phyloP scores from a whole-genome alignment of 2,113 vertebrate species.

The Phrynosoma blainvillii region DNA sequence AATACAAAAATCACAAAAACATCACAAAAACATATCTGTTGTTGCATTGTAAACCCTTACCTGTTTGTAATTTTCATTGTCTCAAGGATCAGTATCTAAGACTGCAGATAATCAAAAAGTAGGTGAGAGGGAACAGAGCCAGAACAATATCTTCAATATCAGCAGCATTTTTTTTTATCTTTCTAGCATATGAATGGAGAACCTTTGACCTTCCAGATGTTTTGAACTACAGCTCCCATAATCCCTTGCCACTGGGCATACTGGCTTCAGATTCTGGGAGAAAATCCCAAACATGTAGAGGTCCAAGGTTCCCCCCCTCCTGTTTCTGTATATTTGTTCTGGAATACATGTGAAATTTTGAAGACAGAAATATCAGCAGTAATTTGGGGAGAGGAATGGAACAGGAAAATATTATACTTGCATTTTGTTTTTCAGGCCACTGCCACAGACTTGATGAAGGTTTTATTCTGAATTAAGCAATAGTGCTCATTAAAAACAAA shows the following conservation, averaged over 20 bases:
- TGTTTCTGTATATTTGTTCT: too few relatives aligned
- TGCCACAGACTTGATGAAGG: background rate
- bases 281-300: background rate
- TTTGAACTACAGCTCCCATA: background rate
- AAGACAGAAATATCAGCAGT: constrained; percentile 13
- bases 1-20: background rate
- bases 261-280: background rate
- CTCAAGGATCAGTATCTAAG: constrained; percentile 13
- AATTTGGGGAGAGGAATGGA: background rate
- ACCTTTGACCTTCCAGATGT: too few relatives aligned
- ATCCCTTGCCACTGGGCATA: background rate
- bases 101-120: constrained; percentile 10
- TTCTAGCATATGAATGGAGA: background rate
- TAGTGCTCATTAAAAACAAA: background rate
- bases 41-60: constrained; percentile 10
- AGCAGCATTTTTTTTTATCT: background rate
- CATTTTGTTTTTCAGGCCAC: background rate
- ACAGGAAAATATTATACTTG: background rate
- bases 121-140: constrained; percentile 4
- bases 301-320: background rate
- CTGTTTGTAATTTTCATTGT: constrained; percentile 18
- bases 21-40: constrained; percentile 10
- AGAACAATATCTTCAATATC: background rate
- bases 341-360: constrained; percentile 3
- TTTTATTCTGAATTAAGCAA: background rate